phyloP scores from a whole-genome alignment of 2,113 vertebrate species.

The Cyprinodon brontotheroides region DNA sequence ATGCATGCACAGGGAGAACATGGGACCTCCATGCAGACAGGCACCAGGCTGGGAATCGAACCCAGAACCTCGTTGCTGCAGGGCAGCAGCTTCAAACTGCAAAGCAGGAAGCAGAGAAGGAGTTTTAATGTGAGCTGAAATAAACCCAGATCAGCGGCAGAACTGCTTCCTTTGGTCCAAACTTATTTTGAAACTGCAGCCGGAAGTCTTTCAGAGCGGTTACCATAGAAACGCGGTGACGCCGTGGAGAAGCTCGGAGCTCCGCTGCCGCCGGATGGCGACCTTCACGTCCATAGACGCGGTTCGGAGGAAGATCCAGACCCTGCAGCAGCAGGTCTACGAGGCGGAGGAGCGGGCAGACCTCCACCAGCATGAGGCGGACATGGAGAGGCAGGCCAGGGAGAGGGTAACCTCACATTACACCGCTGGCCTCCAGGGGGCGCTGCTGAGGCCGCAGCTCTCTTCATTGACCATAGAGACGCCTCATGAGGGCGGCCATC shows the following conservation, averaged over 20 bases:
- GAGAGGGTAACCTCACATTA: slow-evolving; percentile 75
- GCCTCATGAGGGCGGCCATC: too few relatives aligned
- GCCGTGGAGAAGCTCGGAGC: not conserved
- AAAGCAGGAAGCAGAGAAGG: too few relatives aligned
- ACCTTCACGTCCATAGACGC: slow-evolving; percentile 77
- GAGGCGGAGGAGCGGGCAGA: slow-evolving; percentile 85
- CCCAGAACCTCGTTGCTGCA: too few relatives aligned
- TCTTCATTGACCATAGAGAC: too few relatives aligned
- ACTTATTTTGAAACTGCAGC: slow-evolving; percentile 34
- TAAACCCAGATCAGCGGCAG: too few relatives aligned
- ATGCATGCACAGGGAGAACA: too few relatives aligned
- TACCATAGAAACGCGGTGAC: slow-evolving; percentile 42
- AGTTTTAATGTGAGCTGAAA: too few relatives aligned
- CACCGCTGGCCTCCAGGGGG: not conserved
- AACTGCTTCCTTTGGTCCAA: too few relatives aligned
- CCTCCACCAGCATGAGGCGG: slow-evolving; percentile 79
- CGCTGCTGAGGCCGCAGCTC: not conserved
- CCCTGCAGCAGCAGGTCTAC: slow-evolving; percentile 83
- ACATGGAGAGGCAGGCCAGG: slow-evolving; percentile 80
- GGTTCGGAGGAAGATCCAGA: slow-evolving; percentile 86
- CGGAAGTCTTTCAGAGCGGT: slow-evolving; percentile 26
- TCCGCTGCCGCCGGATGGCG: slow-evolving; percentile 38
- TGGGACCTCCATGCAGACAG: too few relatives aligned
- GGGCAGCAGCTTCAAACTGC: not conserved
- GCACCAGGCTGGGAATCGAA: too few relatives aligned